These are phyloP conservation scores for Phrixothrix hirtus DNA, from an alignment of 2,888 invertebrate genomes.

Conservation along the genomic window DNA sequence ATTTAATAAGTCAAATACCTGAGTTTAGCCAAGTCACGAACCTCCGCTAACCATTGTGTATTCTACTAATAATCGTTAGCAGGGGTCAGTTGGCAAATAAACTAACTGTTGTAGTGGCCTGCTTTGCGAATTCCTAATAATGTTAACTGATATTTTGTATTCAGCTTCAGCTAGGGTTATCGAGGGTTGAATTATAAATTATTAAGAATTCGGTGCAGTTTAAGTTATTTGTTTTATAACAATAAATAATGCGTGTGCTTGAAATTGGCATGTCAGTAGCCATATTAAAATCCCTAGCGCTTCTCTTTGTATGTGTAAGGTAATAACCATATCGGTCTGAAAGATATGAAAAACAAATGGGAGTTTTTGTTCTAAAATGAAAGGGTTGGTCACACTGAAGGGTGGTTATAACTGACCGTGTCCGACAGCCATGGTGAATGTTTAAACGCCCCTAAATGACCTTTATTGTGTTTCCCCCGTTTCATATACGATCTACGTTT, in stretches of 20 bases:
- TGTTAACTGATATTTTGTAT: conserved; percentile 22
- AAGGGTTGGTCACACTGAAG: conserved; percentile 29
- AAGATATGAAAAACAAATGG: conserved; percentile 23
- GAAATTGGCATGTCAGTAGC: no score
- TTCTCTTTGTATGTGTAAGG: neutral
- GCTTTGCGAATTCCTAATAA: conserved; percentile 16
- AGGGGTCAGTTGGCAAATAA: conserved; percentile 29
- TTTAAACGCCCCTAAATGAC: conserved; percentile 32
- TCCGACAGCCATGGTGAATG: conserved; percentile 31
- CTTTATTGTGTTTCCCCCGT: conserved; percentile 20
- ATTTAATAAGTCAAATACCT: neutral
- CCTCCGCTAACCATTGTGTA: conserved; percentile 25
- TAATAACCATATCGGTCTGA: conserved; percentile 12
- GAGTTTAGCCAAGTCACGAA: conserved; percentile 30
- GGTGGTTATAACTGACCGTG: conserved; percentile 30
- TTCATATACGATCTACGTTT: conserved; percentile 12
- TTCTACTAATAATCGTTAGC: conserved; percentile 33
- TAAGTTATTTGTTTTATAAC: no score
- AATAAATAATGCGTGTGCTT: no score
- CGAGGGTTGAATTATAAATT: conserved; percentile 14
- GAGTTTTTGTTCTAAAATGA: conserved; percentile 19
- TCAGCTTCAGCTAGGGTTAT: conserved; percentile 10
- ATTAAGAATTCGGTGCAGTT: conserved; percentile 13
- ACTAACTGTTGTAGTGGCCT: conserved; percentile 19
- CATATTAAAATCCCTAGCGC: no score